These are phyloP conservation scores for Premnoplex brunnescens DNA, from an alignment of 2,797 vertebrate species.

Conservation along the genomic window DNA sequence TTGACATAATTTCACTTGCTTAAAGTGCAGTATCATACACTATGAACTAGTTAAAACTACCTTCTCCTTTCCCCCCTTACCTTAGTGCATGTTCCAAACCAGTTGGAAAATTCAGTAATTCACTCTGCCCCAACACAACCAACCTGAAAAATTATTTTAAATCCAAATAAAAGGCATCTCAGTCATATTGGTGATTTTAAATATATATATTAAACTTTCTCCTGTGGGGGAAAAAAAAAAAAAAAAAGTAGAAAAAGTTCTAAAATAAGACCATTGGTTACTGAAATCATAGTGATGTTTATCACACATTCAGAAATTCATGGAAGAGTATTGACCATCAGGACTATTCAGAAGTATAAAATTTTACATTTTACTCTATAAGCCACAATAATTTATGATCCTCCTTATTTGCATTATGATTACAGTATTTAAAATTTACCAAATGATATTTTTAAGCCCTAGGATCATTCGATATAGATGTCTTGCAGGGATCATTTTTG, in stretches of 20 bases:
- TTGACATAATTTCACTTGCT: background rate
- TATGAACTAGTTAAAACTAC: background rate
- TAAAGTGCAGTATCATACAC: background rate
- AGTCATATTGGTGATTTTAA: background rate
- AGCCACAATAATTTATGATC: background rate
- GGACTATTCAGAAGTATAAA: background rate
- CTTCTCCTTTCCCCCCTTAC: background rate
- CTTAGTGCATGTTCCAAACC: background rate
- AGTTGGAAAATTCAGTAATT: background rate
- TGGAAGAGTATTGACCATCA: background rate
- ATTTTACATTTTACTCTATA: background rate
- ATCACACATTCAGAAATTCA: background rate
- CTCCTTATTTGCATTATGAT: background rate
- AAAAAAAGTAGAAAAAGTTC: background rate
- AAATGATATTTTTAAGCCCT: background rate
- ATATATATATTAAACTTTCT: background rate
- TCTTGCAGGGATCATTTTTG: background rate
- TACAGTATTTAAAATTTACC: background rate
- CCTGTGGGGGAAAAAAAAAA: no score
- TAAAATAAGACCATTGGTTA: background rate
- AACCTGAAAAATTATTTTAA: background rate
- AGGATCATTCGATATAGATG: background rate
- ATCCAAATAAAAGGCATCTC: background rate
- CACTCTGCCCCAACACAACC: background rate
- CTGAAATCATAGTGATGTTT: background rate